Conservation (phyloP, 2,113 vertebrate species). For the Crypturellus undulatus region DNA sequence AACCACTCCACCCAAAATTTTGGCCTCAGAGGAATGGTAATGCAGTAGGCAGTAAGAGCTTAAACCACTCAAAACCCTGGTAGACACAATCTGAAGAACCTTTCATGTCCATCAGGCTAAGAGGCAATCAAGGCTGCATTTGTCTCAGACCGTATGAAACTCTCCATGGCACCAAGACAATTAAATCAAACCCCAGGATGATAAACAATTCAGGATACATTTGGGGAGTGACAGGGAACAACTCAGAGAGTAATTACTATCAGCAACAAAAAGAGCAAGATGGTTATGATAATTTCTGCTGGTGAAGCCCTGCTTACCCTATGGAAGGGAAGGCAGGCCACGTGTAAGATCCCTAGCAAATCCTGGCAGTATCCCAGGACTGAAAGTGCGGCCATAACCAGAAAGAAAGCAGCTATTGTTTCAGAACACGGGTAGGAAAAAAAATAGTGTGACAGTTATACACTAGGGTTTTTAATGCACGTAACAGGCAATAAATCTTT, state of each 20-base stretch:
- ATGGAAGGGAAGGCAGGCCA: background rate
- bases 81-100: background rate
- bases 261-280: background rate
- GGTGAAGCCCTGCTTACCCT: background rate
- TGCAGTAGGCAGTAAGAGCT: background rate
- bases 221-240: background rate
- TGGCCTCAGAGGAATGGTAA: background rate
- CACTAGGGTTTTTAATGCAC: background rate
- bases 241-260: background rate
- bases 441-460: background rate
- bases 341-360: background rate
- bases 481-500: background rate
- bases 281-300: background rate
- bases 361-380: background rate
- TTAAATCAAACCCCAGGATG: background rate
- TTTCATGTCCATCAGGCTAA: background rate
- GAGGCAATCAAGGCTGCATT: background rate
- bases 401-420: background rate
- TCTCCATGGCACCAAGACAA: fast-evolving
- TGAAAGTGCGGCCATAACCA: background rate
- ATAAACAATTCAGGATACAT: background rate
- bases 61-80: background rate
- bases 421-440: background rate
- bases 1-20: background rate
- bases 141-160: background rate